Evolutionary conservation across 2,797 vertebrate species (phyloP).

Genomic region (Urosaurus nigricauda): DNA sequence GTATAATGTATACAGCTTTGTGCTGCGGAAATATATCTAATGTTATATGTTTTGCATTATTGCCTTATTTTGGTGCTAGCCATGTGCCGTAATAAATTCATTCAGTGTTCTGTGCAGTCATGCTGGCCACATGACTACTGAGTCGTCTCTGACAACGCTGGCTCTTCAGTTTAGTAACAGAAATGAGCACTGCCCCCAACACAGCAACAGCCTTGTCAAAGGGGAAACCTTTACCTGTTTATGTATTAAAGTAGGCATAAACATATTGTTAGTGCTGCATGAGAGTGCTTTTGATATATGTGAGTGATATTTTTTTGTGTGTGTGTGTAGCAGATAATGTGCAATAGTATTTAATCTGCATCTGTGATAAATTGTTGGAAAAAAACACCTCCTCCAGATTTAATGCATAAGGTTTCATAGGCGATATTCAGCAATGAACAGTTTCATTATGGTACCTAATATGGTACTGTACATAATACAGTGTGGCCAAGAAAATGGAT

Average conservation of each 20-base stretch:
- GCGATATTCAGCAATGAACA: neutral
- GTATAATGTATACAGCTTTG: too few relatives aligned
- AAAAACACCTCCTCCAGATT: neutral
- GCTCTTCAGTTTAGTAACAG: too few relatives aligned
- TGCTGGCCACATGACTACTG: too few relatives aligned
- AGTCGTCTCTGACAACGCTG: too few relatives aligned
- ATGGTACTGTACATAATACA: neutral
- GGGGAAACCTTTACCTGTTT: too few relatives aligned
- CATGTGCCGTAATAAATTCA: too few relatives aligned
- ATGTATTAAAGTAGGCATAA: neutral
- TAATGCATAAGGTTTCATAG: constrained; percentile 47
- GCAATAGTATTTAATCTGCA: neutral
- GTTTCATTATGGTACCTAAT: neutral
- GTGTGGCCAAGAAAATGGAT: constrained; percentile 27
- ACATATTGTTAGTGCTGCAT: neutral
- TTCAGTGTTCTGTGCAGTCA: too few relatives aligned
- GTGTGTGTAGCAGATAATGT: neutral
- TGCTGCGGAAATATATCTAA: too few relatives aligned
- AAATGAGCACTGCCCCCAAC: too few relatives aligned
- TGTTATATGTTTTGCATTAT: too few relatives aligned
- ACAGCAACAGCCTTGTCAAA: too few relatives aligned
- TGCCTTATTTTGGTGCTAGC: too few relatives aligned
- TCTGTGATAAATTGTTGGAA: neutral
- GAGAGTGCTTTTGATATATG: neutral
- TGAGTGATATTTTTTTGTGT: neutral